A percentile compares a stretch with the other conserved stretches of the same genome.
Conservation (phyloP, 2,113 vertebrate genomes). For the Albula goreensis region DNA sequence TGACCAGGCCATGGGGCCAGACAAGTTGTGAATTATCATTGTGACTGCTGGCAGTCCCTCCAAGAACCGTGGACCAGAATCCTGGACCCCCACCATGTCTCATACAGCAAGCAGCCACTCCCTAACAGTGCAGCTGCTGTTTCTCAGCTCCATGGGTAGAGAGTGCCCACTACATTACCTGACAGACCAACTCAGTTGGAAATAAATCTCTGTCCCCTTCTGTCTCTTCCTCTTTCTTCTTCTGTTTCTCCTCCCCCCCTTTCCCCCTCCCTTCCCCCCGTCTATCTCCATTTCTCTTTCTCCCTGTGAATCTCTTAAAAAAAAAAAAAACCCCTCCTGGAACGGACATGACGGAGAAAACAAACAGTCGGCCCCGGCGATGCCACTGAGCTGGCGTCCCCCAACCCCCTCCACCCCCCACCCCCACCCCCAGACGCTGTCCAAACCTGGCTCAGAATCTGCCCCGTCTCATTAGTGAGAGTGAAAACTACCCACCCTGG, state of each 20-base stretch:
- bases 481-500: slow-evolving; percentile 12
- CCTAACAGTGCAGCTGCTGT: neutral
- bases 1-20: neutral
- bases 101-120: neutral
- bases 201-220: neutral
- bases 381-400: neutral
- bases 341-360: neutral
- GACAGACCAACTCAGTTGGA: neutral
- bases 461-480: slow-evolving; percentile 21
- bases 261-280: neutral
- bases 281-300: neutral
- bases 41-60: neutral
- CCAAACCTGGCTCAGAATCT: slow-evolving; percentile 7
- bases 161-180: neutral
- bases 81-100: neutral
- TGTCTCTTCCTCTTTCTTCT: neutral
- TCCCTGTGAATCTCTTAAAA: neutral
- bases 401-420: too few relatives aligned
- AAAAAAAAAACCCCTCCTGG: neutral
- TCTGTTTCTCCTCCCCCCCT: neutral
- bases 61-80: neutral
- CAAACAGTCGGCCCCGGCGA: neutral
- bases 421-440: neutral
- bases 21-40: neutral
- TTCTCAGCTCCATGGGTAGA: neutral